phyloP scores from a whole-genome alignment of 2,797 vertebrate genomes.

The Myiothlypis coronata region DNA sequence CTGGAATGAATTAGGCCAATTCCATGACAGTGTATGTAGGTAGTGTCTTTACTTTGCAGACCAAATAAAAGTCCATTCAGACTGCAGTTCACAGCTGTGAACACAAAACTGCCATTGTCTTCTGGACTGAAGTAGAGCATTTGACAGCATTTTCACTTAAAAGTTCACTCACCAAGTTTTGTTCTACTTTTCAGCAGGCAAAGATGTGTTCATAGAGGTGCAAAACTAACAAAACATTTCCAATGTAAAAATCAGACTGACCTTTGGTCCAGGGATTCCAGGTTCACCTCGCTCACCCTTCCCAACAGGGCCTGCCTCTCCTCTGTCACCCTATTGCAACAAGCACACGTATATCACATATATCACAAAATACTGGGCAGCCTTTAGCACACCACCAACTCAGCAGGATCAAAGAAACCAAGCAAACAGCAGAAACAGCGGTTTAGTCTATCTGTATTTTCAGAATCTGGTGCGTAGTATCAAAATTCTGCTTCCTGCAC shows the following conservation, averaged over 20 bases:
- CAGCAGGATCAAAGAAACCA: neutral
- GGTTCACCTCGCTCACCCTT: slow-evolving; percentile 89
- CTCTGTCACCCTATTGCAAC: slow-evolving; percentile 86
- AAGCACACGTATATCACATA: neutral
- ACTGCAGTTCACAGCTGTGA: neutral
- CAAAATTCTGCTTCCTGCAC: neutral
- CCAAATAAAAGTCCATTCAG: neutral
- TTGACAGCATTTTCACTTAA: neutral
- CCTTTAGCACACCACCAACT: neutral
- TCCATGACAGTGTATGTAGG: neutral
- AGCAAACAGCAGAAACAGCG: neutral
- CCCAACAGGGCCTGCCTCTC: slow-evolving; percentile 87
- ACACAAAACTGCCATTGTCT: neutral
- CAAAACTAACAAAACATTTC: neutral
- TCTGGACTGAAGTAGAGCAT: neutral
- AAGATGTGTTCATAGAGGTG: neutral
- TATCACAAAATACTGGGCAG: neutral
- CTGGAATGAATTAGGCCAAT: neutral
- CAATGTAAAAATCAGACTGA: slow-evolving; percentile 66
- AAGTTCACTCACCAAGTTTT: neutral
- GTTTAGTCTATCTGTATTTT: neutral
- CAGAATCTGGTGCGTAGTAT: neutral
- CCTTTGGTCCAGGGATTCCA: slow-evolving; percentile 88
- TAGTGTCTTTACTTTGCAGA: neutral
- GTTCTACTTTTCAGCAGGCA: neutral